Base-by-base conservation (phyloP, 1,140 invertebrate genomes). In the Berghia stephanieae region DNA sequence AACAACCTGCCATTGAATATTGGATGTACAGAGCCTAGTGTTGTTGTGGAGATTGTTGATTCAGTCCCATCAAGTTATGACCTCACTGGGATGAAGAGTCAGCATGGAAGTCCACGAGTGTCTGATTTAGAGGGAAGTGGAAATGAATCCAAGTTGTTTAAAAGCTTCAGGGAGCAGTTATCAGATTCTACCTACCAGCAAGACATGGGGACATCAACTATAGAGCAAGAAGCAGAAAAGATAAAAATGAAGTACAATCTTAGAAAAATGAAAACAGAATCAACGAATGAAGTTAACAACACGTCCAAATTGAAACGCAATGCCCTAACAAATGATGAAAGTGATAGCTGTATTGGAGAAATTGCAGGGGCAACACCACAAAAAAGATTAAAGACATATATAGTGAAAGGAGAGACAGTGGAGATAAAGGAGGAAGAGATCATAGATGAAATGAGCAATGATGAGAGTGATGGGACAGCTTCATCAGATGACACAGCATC, bases 21-120 rank as follows among this genome's bases (percentile, higher is more conserved):
- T n/a, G 57, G 42, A 10, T 75, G 38, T 40, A 27, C 57, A 40
- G 77, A 75, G 36, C 74, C 72, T 6, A 78, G 67, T 81, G 86
- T 87, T 27, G 85, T 87, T 24, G 86, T 87, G 13, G 86, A 87
- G 78, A 71, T 81, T 24, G 78, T 87, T 3, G 77, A 82, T n/a
- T 69, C 80, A 36, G 52, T 79, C 44, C 74, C 75, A 38, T 63
- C 76, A 8, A 49, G 43, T 16, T 44, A 31, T n/a, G 78, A 34
- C 6, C 79, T 81, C 27, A 87, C 86, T 3, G 79, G 85, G 1
- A 82, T 87, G 55, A 79, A 79, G 55, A 86, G 84, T 82, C 83
- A 82, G 72, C 82, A 84, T 44, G 79, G 79, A 52, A 87, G 86
- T 79, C 86, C 84, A 42, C 60, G 81, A n/a, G 27, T 83, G 36